A percentile compares a stretch with the other conserved stretches of the same genome.
phyloP scores from a whole-genome alignment of 2,888 invertebrate genomes.

The Caenorhabditis virilis region DNA sequence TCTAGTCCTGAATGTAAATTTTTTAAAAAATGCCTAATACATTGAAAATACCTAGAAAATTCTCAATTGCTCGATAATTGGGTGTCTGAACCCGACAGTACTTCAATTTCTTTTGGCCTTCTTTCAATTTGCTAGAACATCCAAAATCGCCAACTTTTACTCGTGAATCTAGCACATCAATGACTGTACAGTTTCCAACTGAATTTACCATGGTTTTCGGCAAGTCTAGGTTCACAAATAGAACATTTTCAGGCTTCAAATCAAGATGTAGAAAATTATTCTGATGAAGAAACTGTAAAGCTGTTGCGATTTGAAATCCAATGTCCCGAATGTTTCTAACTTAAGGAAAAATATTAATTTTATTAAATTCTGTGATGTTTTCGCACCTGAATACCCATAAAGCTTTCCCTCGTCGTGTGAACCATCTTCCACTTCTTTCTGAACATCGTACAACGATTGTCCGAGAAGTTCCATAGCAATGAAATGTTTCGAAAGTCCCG shows the following conservation, averaged over 20 bases:
- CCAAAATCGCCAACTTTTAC: slow-evolving; percentile 13
- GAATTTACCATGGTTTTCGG: too few relatives aligned
- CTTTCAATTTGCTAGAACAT: slow-evolving; percentile 3
- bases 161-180: background rate
- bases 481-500: background rate
- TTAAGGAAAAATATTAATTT: background rate
- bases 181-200: background rate
- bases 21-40: background rate
- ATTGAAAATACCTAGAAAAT: slow-evolving; percentile 14
- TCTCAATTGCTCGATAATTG: slow-evolving; percentile 20
- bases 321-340: background rate
- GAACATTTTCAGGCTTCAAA: slow-evolving; percentile 24
- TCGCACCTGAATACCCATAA: background rate
- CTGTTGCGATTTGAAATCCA: slow-evolving; percentile 1
- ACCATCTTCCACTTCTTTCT: background rate
- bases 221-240: background rate
- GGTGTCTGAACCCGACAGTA: slow-evolving; percentile 9
- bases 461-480: slow-evolving; percentile 3
- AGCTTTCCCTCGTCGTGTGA: background rate
- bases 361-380: background rate
- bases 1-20: background rate
- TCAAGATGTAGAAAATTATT: slow-evolving; percentile 10
- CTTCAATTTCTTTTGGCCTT: background rate
- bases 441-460: background rate
- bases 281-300: slow-evolving; percentile 3